Evolutionary conservation across 2,888 invertebrate genomes (phyloP), one percentile per base, ranked within the genome.

Genomic region (Chalcosyrphus nemorum): DNA sequence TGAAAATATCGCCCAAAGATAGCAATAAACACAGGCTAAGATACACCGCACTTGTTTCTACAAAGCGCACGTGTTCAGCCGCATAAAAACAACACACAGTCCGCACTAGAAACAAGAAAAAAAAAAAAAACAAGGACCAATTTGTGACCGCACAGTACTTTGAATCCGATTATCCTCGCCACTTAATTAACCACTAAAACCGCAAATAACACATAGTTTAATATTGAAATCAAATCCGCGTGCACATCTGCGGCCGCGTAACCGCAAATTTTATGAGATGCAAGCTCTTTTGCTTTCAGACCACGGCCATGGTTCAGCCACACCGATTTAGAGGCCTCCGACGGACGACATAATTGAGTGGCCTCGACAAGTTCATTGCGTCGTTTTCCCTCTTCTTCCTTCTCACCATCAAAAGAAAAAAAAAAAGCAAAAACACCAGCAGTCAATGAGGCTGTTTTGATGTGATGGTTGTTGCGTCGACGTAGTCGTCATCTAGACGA

Each of bases 201-300:
- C 82, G 61, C 82, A 82, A 78, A 78, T 82, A 82, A 82, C 82
- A 82, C 82, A 82, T 77, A 82, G 78, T 82, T 82, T 82, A 77
- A 77, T 82, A 82, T 72, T 82, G 82, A 82, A 82, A 82, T 82
- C 66, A 78, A 82, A 82, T 63, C 82, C 77, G 77, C 52, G 77
- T 24, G 4, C 45, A 59, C 82, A 82, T 82, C 81, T 77, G 81
- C 50, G 59, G 71, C 57, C 57, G 70, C 50, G 27, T 66, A 66
- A 82, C 81, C 81, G 77, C 81, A 77, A 29, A 66, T 27, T 77
- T 76, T 82, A 66, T 61, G 77, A 66, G 77, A 82, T 77, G 77
- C 76, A 82, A 66, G 61, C 77, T 15, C 24, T 35, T 74, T 54
- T 50, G 19, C 61, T 54, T 61, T 61, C 41, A 43, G 29, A 50